A percentile compares a stretch with the other conserved stretches of the same genome.
Evolutionary conservation across 2,888 invertebrate species (phyloP).

Genomic region (Alviniconcha strummeri): DNA sequence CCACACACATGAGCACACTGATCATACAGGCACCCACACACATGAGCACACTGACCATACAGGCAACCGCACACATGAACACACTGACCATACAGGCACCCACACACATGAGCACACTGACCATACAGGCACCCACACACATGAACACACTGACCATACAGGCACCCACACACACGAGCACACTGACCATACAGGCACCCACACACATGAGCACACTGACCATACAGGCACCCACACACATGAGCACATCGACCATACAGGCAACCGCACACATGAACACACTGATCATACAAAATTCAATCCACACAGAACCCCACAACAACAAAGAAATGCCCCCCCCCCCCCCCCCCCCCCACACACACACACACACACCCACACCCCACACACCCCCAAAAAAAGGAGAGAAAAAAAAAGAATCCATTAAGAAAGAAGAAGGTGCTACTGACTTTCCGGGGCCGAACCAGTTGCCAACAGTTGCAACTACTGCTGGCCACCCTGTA

Average conservation of each 20-base stretch:
- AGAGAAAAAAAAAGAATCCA: too few species aligned
- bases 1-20: background rate
- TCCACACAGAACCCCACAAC: background rate
- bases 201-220: background rate
- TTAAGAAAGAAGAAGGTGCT: background rate
- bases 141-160: too few species aligned
- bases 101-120: background rate
- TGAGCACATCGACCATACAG: too few species aligned
- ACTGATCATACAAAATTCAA: background rate
- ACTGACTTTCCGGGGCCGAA: constrained; percentile 80
- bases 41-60: background rate
- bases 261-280: background rate
- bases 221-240: background rate
- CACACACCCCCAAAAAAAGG: too few species aligned
- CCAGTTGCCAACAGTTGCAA: constrained; percentile 95
- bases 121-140: background rate
- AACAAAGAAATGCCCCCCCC: background rate
- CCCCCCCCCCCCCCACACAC: background rate
- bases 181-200: background rate
- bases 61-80: background rate
- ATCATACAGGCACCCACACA: background rate
- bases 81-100: background rate
- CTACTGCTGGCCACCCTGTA: constrained; percentile 97
- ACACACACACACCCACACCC: background rate
- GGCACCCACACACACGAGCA: too few species aligned